phyloP scores from a whole-genome alignment of 2,888 invertebrate genomes.

The Thymelicus lineola region DNA sequence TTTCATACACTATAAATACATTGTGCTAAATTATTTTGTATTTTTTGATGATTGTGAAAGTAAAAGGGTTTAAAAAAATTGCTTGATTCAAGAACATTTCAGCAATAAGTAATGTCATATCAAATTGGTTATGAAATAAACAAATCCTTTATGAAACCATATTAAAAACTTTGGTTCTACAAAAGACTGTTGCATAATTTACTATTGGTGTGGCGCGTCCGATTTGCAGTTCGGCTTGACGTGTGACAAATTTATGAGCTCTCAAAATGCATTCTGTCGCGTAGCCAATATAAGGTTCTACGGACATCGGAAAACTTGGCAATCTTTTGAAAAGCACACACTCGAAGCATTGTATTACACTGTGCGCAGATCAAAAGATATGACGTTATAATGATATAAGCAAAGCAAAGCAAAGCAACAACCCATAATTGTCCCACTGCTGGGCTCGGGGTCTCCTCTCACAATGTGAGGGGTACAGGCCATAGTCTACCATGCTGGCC shows the following conservation, averaged over 20 bases:
- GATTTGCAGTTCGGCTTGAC: slow-evolving; percentile 84
- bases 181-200: slow-evolving; percentile 75
- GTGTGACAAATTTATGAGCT: slow-evolving; percentile 80
- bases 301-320: neutral
- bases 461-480: no score
- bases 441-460: no score
- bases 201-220: slow-evolving; percentile 72
- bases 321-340: neutral
- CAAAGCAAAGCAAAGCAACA: no score
- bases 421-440: no score
- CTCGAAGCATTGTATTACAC: neutral
- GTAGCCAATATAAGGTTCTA: slow-evolving; percentile 56
- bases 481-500: no score
- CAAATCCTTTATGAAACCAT: neutral
- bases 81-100: no score
- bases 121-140: neutral
- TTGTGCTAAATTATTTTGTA: neutral
- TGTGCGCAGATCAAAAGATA: no score
- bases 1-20: neutral
- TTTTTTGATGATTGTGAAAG: no score
- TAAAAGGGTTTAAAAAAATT: no score
- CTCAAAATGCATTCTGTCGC: slow-evolving; percentile 74
- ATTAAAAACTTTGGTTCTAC: neutral
- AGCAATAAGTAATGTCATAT: no score
- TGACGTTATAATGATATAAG: no score